These are phyloP conservation scores for Phacellophora camtschatica DNA, from an alignment of 30 jellyfish, hydroid and myxozoan genomes.

Conservation along the genomic window DNA sequence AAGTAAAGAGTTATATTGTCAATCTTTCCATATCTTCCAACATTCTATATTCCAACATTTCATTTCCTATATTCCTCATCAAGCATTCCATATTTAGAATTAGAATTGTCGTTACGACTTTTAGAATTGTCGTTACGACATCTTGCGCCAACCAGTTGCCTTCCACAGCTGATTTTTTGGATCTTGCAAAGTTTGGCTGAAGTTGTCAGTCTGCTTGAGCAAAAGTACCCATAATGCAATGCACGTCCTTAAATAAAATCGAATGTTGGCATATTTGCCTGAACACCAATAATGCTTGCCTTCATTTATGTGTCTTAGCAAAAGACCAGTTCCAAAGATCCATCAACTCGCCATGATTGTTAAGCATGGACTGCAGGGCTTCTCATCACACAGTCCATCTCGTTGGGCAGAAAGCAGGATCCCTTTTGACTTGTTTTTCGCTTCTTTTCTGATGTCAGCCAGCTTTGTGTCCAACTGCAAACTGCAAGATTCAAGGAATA, in stretches of 20 bases:
- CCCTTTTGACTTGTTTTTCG: conserved; percentile 45
- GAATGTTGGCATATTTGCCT: conserved; percentile 50
- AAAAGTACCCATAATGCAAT: conserved; percentile 22
- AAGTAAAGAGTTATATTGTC: no score
- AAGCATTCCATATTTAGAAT: no score
- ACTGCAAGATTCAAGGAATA: conserved; percentile 61
- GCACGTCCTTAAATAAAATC: conserved; percentile 19
- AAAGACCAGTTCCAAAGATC: conserved; percentile 60
- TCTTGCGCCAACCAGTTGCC: conserved; percentile 41
- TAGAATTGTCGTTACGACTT: no score
- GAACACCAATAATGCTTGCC: conserved; percentile 41
- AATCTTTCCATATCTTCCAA: no score
- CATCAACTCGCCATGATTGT: conserved; percentile 29
- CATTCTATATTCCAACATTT: no score
- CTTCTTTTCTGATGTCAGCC: conserved; percentile 37
- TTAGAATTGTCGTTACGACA: conserved; percentile 36
- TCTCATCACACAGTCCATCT: conserved; percentile 66
- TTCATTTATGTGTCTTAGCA: conserved; percentile 34
- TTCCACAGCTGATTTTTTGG: conserved; percentile 41
- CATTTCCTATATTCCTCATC: no score
- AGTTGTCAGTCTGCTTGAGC: conserved; percentile 41
- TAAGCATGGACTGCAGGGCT: conserved; percentile 49
- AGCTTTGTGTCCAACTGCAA: conserved; percentile 58
- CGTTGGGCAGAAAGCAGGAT: conserved; percentile 45
- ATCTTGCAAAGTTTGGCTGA: conserved; percentile 40